Percentiles rank a stretch among this genome's conserved stretches.
phyloP scores from a whole-genome alignment of 2,797 vertebrate genomes.

The Sebastes jordani region DNA sequence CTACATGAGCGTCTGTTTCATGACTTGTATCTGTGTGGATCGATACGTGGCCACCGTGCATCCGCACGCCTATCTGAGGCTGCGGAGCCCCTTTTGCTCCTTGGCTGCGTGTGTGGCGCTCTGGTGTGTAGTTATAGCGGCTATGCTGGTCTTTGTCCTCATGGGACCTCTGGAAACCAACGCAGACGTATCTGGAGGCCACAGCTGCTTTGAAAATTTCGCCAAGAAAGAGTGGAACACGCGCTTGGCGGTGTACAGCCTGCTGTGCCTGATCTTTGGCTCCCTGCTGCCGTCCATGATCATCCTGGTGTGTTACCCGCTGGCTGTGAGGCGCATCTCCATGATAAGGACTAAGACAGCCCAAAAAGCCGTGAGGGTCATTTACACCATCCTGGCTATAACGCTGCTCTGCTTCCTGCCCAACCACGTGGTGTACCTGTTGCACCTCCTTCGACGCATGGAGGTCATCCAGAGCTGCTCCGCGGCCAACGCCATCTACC shows the following conservation, averaged over 20 bases:
- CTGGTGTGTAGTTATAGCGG: conserved; percentile 58
- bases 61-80: conserved; percentile 79
- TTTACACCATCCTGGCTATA: conserved; percentile 80
- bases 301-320: conserved; percentile 81
- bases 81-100: conserved; percentile 41
- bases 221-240: conserved; percentile 61
- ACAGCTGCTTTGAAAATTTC: conserved; percentile 85
- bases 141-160: conserved; percentile 67
- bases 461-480: conserved; percentile 51
- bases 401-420: conserved; percentile 88
- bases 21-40: conserved; percentile 86
- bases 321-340: conserved; percentile 71
- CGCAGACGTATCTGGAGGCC: rapidly evolving
- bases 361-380: conserved; percentile 71
- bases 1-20: conserved; percentile 85
- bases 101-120: conserved; percentile 45
- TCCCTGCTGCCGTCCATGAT: conserved; percentile 79
- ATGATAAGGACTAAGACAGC: conserved; percentile 58
- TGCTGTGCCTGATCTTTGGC: conserved; percentile 77
- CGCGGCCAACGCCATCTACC: conserved; percentile 49
- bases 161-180: conserved; percentile 71
- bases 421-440: conserved; percentile 81
- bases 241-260: conserved; percentile 63
- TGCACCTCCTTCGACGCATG: conserved; percentile 77
- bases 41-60: conserved; percentile 84